A percentile compares a stretch with the other conserved stretches of the same genome.
Evolutionary conservation across 2,113 vertebrate species (phyloP).

Genomic region (Microcebus lehilahytsara): DNA sequence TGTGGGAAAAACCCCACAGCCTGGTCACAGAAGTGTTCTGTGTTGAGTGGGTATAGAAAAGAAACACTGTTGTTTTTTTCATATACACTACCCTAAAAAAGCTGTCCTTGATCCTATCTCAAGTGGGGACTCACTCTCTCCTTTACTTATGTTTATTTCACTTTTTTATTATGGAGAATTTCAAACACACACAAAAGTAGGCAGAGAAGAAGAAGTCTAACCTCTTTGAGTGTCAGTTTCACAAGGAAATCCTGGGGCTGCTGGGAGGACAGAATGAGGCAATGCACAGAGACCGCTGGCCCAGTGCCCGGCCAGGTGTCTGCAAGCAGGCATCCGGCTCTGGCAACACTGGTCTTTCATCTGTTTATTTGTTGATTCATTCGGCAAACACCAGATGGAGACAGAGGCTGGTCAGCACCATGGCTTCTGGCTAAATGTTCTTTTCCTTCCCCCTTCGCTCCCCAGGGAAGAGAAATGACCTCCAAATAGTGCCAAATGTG

Average conservation of each 20-base stretch:
- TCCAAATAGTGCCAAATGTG: not conserved
- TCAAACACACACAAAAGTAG: not conserved
- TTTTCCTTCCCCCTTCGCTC: not conserved
- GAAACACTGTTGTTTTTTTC: not conserved
- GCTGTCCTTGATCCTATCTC: not conserved
- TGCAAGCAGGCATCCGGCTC: not conserved
- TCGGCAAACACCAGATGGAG: conserved; percentile 56
- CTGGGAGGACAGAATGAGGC: not conserved
- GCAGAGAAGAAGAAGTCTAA: not conserved
- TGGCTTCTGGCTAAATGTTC: not conserved
- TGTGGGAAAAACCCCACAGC: not conserved
- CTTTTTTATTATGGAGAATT: not conserved
- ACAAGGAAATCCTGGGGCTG: not conserved
- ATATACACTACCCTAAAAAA: not conserved
- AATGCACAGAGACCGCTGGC: not conserved
- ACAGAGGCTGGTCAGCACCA: not conserved
- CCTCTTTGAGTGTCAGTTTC: not conserved
- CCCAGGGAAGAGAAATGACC: not conserved
- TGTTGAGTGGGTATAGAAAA: not conserved
- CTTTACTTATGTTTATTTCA: not conserved
- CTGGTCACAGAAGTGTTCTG: not conserved
- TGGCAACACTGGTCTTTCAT: no score
- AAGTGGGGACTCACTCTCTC: not conserved
- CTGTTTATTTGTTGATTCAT: not conserved
- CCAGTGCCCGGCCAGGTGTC: not conserved